Evolutionary conservation across 1,140 invertebrate genomes (phyloP).

Genomic region (Cherax quadricarinatus): DNA sequence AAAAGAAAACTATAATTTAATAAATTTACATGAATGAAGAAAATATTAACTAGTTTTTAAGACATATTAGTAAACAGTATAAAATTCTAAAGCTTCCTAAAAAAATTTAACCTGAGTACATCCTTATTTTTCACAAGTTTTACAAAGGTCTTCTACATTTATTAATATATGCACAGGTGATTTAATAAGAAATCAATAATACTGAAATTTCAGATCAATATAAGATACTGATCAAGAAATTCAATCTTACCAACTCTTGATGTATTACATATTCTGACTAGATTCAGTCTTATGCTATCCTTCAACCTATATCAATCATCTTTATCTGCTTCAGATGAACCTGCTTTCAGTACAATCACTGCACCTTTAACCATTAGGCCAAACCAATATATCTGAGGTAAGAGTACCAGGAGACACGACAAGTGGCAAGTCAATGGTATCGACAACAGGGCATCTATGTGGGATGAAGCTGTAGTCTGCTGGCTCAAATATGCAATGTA

Average conservation of each 20-base stretch:
- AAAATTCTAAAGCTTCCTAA: background rate
- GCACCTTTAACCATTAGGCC: constrained; percentile 70
- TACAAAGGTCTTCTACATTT: background rate
- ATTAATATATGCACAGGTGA: background rate
- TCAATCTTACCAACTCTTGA: background rate
- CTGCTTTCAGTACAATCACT: constrained; percentile 46
- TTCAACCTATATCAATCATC: constrained; percentile 50
- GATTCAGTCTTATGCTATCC: background rate
- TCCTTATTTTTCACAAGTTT: background rate
- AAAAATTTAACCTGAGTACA: background rate
- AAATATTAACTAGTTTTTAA: background rate
- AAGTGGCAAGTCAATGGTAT: constrained; percentile 70
- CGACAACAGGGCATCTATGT: constrained; percentile 43
- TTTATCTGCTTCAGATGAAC: constrained; percentile 7
- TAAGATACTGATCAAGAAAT: background rate
- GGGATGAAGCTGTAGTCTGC: constrained; percentile 60
- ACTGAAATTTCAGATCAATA: background rate
- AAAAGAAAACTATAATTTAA: background rate
- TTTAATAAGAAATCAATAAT: background rate
- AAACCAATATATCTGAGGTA: constrained; percentile 72
- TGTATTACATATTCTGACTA: background rate
- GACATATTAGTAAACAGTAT: background rate
- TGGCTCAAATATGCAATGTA: constrained; percentile 67
- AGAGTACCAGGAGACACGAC: constrained; percentile 59
- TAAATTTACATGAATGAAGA: background rate